Conservation (phyloP, 2,888 invertebrate genomes). For the Molorchus minor region DNA sequence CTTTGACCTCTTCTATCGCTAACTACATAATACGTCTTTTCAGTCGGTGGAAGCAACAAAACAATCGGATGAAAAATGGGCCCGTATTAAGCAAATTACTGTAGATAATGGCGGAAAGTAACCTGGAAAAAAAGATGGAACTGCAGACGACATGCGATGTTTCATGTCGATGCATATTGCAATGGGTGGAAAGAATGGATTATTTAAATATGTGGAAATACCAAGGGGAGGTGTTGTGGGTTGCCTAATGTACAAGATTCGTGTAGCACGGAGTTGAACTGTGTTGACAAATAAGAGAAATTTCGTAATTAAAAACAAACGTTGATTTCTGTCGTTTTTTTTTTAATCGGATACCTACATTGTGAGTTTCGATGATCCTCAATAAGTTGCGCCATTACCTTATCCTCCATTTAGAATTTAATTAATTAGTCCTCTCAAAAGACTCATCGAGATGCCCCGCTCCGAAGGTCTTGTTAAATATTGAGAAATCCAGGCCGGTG, state of each 20-base stretch:
- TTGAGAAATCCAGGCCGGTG: constrained; percentile 5
- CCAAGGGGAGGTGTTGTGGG: too few species aligned
- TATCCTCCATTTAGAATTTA: neutral
- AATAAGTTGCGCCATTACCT: neutral
- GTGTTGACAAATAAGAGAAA: too few species aligned
- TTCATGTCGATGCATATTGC: neutral
- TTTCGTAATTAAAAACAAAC: too few species aligned
- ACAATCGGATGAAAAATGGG: constrained; percentile 7
- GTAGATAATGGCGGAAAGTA: neutral
- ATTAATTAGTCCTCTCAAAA: constrained; percentile 8
- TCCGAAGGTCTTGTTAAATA: constrained; percentile 7
- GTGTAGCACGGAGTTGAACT: too few species aligned
- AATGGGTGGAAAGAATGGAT: neutral
- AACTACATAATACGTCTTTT: neutral
- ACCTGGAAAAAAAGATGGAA: neutral
- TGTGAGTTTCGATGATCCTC: too few species aligned
- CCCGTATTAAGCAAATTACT: constrained; percentile 4
- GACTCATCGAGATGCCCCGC: neutral
- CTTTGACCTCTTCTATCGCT: neutral
- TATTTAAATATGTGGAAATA: too few species aligned
- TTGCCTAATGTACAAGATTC: too few species aligned
- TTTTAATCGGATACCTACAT: too few species aligned
- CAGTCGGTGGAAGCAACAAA: neutral
- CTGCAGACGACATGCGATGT: neutral
- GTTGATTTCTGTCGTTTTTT: too few species aligned